phyloP scores from a whole-genome alignment of 37 sponge, comb jelly and placozoan genomes.

The Oopsacas minuta region DNA sequence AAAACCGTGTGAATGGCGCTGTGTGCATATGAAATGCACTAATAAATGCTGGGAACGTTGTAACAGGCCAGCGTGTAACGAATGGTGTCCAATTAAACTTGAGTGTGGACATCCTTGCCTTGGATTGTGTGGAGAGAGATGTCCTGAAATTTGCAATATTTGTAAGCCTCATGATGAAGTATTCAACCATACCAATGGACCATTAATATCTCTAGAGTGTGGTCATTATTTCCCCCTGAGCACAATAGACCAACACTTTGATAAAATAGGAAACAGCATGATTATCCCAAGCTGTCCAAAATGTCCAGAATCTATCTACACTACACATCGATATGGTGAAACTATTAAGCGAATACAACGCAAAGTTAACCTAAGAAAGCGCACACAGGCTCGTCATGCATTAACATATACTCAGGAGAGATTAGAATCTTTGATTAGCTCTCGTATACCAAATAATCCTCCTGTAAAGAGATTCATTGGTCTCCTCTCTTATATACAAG shows the following conservation, averaged over 20 bases:
- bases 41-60: slow-evolving; percentile 57
- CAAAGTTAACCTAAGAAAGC: background rate
- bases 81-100: slow-evolving; percentile 27
- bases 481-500: background rate
- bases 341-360: background rate
- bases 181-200: background rate
- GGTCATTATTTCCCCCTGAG: background rate
- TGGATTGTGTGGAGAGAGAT: slow-evolving; percentile 80
- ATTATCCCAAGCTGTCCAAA: background rate
- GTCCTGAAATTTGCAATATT: slow-evolving; percentile 47
- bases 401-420: background rate
- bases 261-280: background rate
- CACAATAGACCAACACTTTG: background rate
- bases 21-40: slow-evolving; percentile 50
- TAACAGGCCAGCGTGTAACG: slow-evolving; percentile 52
- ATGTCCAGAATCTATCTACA: background rate
- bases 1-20: slow-evolving; percentile 67
- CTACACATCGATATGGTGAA: background rate
- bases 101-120: slow-evolving; percentile 66
- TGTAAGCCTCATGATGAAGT: background rate
- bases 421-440: background rate
- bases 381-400: background rate
- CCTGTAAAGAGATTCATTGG: background rate
- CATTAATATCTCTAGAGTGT: background rate
- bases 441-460: background rate